Evolutionary conservation across 1,140 invertebrate species (phyloP), one percentile per base, ranked within the genome.

Genomic region (Drosophila micromelanica): DNA sequence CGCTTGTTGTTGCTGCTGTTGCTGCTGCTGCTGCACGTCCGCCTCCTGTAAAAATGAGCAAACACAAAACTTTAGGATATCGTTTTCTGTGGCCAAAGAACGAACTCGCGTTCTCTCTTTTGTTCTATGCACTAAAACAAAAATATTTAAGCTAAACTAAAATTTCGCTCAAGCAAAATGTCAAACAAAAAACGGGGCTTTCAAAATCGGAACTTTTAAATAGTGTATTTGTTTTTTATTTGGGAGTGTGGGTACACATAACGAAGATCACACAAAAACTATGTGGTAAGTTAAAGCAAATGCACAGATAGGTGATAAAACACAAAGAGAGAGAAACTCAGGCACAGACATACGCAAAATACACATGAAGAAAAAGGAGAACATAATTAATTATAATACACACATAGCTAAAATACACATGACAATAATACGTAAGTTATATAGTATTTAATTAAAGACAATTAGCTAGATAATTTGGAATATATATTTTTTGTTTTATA

Each of bases 1-100:
- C 12, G 56, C 51, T 40, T 63, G 71, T 23, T 74, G 76, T 20
- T 73, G 71, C 35, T 65, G 79, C 11, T 77, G 76, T 35, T 77
- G 78, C 43, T 80, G 73, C 42, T 72, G 73, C 54, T 69, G 80
- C 57, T 85, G 80, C 32, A 72, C 75, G 15, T 77, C 56, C 43
- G 80, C 68, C 57, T 87, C 82, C 82, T 87, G 82, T 45, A 87
- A 87, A 27, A 73, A 64, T 48, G 56, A 35, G 49, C 45, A 79
- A 68, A 51, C 15, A 52, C 60, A 40, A 52, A 38, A 45, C 45
- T 80, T 85, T 80, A 85, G 61, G 20, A 61, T 51, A 62, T 30
- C 48, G 32, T 43, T 71, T 59, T 30, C 5, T 6, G 38, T 4
- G 27, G 27, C 0, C 27, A 27, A 7, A 9, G 63, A 37, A 7